Percentiles rank a stretch among this genome's conserved stretches.
Conservation (phyloP, 2,113 vertebrate genomes). For the Addax nasomaculatus region DNA sequence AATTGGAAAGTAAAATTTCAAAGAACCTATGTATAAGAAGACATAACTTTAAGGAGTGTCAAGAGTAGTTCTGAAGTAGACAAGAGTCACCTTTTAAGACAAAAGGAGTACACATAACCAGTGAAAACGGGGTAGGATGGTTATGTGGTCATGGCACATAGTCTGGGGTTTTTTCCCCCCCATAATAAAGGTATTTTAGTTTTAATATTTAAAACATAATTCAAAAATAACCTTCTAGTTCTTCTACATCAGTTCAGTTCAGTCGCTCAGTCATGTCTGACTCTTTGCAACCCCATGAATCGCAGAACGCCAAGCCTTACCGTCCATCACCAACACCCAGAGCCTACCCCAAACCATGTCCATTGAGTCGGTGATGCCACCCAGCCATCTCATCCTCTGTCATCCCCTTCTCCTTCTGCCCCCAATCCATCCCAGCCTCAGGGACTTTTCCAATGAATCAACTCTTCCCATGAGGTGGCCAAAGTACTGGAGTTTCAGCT, state of each 20-base stretch:
- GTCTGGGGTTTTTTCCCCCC: not conserved
- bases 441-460: too few species aligned
- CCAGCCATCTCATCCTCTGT: too few species aligned
- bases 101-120: not conserved
- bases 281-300: too few species aligned
- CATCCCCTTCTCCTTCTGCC: too few species aligned
- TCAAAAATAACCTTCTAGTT: not conserved
- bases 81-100: not conserved
- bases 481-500: too few species aligned
- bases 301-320: too few species aligned
- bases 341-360: too few species aligned
- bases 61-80: not conserved
- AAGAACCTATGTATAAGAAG: not conserved
- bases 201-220: not conserved
- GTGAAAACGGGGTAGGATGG: not conserved
- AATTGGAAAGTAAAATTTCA: not conserved
- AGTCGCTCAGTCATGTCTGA: too few species aligned
- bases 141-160: not conserved
- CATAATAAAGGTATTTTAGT: not conserved
- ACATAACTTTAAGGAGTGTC: not conserved
- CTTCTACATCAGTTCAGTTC: not conserved
- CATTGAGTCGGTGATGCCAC: too few species aligned
- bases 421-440: too few species aligned
- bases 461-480: too few species aligned
- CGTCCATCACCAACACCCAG: too few species aligned